Evolutionary conservation across 2,888 invertebrate genomes (phyloP), one percentile per base, ranked within the genome.

Genomic region (Drosophila yooni): DNA sequence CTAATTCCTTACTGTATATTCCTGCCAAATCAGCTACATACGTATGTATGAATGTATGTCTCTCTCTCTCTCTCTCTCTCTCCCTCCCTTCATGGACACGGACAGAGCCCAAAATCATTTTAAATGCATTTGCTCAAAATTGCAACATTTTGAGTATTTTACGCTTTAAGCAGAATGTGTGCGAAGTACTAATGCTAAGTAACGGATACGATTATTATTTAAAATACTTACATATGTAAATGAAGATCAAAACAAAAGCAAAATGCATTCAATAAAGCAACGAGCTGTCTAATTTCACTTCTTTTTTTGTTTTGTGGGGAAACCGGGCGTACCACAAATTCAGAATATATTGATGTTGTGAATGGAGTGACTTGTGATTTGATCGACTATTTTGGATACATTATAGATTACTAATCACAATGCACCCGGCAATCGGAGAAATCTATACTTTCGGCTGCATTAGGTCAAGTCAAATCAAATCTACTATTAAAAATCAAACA

Each of bases 191-290:
- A 31, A 70, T 57, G 40, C 54, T 59, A 54, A 58, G 27, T 29
- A 65, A 46, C 31, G 51, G 11, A 70, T 61, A 66, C 62, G 59
- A 70, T 60, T 62, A 81, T 61, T 71, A 81, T 78, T 70, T 71
- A 81, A 76, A 69, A 65, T 61, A 66, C 63, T 57, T 76, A 81
- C 60, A 62, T 65, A 57, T 68, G 65, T 62, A 68, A 76, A 51
- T 65, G 57, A 80, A 54, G 46, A 70, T 68, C 48, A 62, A 76
- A 66, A 58, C 43, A 63, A 67, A 63, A 70, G 60, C 66, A 34
- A 62, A 75, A 77, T 78, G 67, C 76, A 81, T 81, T 81, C 77
- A 78, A 81, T 78, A 81, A 81, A 61, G 64, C 66, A 71, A 61
- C 13, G 33, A 78, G 58, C 61, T 71, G 60, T 76, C 43, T 34